Base-by-base conservation (phyloP, 2,888 invertebrate species). In the Hydriomena furcata region DNA sequence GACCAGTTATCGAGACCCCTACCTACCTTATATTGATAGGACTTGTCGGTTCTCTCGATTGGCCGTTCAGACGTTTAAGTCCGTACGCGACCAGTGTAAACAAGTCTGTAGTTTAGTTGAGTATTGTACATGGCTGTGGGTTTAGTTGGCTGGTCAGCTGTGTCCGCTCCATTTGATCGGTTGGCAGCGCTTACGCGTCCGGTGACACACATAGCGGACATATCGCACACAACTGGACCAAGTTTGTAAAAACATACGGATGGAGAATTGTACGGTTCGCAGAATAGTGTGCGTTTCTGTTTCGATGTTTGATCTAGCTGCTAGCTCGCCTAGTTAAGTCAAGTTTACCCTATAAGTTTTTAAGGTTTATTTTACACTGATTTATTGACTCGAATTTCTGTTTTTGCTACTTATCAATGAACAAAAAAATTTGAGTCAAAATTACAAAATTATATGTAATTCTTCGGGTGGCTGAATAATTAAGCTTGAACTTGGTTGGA, bases 161-260 rank as follows among this genome's bases (percentile, higher is more conserved):
- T 82, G 82, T 87, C 86, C 88, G 90, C 79, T 87, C 87, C 84
- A 87, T 87, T 89, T 88, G 84, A 79, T 75, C 71, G 59, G 68
- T 70, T 70, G 70, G 76, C 63, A 59, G 67, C 67, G 75, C 73
- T 71, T 71, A 76, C 73, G 79, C 82, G 84, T 89, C 89, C 89
- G 89, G 82, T 79, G 82, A 77, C 89, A 84, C 71, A 88, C 84
- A 89, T 89, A 86, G 81, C 85, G 64, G 58, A 79, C 89, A 88
- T 89, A 90, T 87, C 77, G 88, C 90, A 89, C 89, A 68, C 79
- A 84, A 86, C 79, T 85, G 74, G 87, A 84, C 77, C 86, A 79
- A 61, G 68, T 68, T 68, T 65, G 81, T 73, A 89, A 88, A 88
- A 88, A 87, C 82, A 78, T 69, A 82, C 83, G 85, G 71, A 75